Conservation (phyloP, 2,113 vertebrate species). For the Megaleporinus macrocephalus region DNA sequence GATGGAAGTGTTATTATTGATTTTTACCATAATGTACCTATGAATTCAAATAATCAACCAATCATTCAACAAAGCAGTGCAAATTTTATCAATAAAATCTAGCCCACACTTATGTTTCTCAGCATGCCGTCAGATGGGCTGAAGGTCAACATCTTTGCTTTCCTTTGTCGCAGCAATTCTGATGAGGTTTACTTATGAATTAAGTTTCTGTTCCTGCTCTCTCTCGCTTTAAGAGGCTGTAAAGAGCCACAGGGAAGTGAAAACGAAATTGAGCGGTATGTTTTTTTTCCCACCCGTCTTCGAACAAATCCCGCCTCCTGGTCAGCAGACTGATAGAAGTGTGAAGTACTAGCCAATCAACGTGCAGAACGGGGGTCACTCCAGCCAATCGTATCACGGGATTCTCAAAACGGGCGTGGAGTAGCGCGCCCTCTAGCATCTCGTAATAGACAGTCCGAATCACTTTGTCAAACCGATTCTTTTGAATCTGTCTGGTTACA, state of each 20-base stretch:
- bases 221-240: slow-evolving; percentile 35
- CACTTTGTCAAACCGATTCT: not conserved
- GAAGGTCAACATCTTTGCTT: not conserved
- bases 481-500: not conserved
- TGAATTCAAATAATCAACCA: not conserved
- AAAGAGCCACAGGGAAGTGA: slow-evolving; percentile 81
- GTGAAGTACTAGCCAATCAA: not conserved
- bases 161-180: not conserved
- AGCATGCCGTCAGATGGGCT: not conserved
- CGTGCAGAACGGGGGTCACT: not conserved
- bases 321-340: not conserved
- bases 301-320: not conserved
- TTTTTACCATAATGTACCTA: too few relatives aligned
- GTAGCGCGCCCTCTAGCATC: not conserved
- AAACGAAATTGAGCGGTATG: slow-evolving; percentile 84
- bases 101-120: not conserved
- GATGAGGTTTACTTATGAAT: not conserved
- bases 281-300: not conserved
- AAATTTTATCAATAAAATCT: not conserved
- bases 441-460: not conserved
- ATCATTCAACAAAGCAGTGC: not conserved
- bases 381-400: not conserved
- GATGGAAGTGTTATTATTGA: too few relatives aligned
- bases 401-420: not conserved
- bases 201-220: slow-evolving; percentile 41